These are phyloP conservation scores for Charanyca ferruginea DNA, from an alignment of 2,888 invertebrate genomes.

Conservation along the genomic window DNA sequence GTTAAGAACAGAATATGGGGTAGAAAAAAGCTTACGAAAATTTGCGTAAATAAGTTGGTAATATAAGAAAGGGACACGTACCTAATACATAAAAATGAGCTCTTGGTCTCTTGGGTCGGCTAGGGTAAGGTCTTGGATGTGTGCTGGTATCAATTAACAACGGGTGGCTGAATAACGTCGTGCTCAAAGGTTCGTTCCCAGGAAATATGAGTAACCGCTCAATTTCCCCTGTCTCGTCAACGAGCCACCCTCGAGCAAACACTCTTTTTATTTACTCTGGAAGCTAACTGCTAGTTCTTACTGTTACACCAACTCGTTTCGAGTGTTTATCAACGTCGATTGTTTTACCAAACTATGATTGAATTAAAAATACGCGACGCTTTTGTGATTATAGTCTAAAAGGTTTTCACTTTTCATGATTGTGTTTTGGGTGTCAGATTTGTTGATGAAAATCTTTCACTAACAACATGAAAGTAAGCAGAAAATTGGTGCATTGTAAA, in stretches of 20 bases:
- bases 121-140: constrained; percentile 31
- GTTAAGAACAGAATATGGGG: background rate
- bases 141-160: constrained; percentile 57
- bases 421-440: constrained; percentile 4
- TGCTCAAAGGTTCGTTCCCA: constrained; percentile 35
- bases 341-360: constrained; percentile 41
- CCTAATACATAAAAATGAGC: constrained; percentile 14
- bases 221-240: constrained; percentile 65
- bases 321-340: constrained; percentile 33
- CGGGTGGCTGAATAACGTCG: constrained; percentile 51
- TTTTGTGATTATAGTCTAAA: constrained; percentile 31
- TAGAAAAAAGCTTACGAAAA: constrained; percentile 7
- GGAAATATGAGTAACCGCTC: constrained; percentile 63
- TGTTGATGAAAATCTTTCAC: background rate
- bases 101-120: constrained; percentile 3
- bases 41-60: constrained; percentile 17
- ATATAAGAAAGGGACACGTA: constrained; percentile 6
- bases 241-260: constrained; percentile 60
- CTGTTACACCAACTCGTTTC: constrained; percentile 33
- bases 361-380: constrained; percentile 27
- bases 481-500: constrained; percentile 17
- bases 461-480: constrained; percentile 20
- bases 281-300: constrained; percentile 28
- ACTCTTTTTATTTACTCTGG: constrained; percentile 55
- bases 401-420: constrained; percentile 29